Conservation (phyloP, 2,888 invertebrate genomes). For the Machimus atricapillus region DNA sequence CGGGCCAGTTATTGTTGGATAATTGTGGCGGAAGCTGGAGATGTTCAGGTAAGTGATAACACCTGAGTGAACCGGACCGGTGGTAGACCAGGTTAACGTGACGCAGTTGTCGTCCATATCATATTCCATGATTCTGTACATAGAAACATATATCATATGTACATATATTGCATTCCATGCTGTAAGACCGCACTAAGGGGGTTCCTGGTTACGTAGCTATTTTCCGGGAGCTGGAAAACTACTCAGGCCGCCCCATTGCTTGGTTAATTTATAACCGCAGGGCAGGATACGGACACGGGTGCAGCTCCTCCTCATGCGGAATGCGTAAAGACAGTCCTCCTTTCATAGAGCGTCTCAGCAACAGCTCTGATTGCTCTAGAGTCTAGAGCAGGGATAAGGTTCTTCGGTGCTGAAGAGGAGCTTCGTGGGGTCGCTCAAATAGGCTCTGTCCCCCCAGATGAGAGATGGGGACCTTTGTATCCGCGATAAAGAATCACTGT, state of each 20-base stretch:
- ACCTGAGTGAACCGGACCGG: not conserved
- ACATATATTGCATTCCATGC: not conserved
- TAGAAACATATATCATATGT: not conserved
- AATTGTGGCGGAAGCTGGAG: not conserved
- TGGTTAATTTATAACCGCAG: constrained; percentile 10
- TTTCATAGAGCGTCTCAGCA: not conserved
- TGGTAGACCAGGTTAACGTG: not conserved
- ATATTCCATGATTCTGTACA: not conserved
- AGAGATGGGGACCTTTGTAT: constrained; percentile 1
- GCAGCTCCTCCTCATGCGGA: not conserved
- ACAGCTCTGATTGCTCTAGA: not conserved
- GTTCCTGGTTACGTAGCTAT: not conserved
- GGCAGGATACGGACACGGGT: not conserved
- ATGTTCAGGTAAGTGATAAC: not conserved
- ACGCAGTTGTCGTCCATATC: not conserved
- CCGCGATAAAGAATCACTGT: not conserved
- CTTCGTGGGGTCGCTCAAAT: not conserved
- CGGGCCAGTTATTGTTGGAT: not conserved
- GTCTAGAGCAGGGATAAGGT: not conserved
- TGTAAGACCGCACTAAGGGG: not conserved
- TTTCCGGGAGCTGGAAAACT: not conserved
- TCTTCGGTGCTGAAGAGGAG: not conserved
- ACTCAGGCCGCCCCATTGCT: not conserved
- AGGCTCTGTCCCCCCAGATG: not conserved
- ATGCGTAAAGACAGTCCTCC: not conserved